These are phyloP conservation scores for Rhabditoides inermis DNA, from an alignment of 2,888 invertebrate species.

Conservation along the genomic window DNA sequence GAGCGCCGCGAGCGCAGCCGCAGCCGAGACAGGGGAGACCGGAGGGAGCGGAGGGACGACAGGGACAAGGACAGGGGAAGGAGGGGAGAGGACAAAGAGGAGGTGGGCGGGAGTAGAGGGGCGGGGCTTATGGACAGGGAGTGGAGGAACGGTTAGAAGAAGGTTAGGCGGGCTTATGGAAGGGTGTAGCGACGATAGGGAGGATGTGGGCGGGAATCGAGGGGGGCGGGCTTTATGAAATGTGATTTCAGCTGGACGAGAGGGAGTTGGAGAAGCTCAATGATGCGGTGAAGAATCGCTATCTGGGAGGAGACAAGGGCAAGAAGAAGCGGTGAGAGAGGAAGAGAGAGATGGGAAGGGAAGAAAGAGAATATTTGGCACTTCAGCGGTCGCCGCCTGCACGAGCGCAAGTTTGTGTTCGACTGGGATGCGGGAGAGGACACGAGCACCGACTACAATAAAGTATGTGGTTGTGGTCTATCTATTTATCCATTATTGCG, in stretches of 20 bases:
- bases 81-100: conserved; percentile 12
- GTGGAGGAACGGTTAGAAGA: neutral
- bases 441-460: conserved; percentile 91
- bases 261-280: conserved; percentile 33
- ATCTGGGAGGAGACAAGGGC: conserved; percentile 38
- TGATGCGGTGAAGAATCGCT: conserved; percentile 41
- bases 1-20: conserved; percentile 16
- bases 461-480: too few relatives aligned
- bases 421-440: conserved; percentile 99
- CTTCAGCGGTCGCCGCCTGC: conserved; percentile 82
- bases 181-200: conserved; percentile 1
- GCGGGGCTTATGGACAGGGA: neutral
- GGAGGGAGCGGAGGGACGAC: too few relatives aligned
- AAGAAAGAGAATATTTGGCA: too few relatives aligned
- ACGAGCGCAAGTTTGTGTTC: conserved; percentile 98
- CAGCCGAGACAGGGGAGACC: conserved; percentile 13
- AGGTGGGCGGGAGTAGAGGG: neutral
- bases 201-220: neutral
- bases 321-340: conserved; percentile 23
- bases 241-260: neutral
- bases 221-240: neutral
- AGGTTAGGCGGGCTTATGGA: conserved; percentile 1
- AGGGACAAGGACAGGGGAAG: conserved; percentile 9
- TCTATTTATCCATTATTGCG: too few relatives aligned
- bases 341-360: neutral